These are phyloP conservation scores for Maniola jurtina DNA, from an alignment of 1,140 invertebrate species.

Conservation along the genomic window DNA sequence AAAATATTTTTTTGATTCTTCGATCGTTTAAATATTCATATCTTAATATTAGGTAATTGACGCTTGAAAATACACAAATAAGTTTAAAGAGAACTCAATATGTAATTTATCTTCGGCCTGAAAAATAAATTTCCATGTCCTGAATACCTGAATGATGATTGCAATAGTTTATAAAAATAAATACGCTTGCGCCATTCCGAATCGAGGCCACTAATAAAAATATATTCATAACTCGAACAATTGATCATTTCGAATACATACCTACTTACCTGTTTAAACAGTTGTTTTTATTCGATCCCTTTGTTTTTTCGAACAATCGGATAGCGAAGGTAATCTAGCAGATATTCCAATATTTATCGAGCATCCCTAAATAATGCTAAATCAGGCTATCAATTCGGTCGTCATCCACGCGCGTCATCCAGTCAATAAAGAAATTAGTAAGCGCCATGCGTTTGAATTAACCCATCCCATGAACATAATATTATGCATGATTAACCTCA, in stretches of 20 bases:
- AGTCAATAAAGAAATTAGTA: not conserved
- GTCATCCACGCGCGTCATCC: not conserved
- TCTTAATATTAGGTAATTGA: too few relatives aligned
- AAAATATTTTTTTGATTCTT: too few relatives aligned
- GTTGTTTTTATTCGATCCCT: not conserved
- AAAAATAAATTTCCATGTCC: conserved; percentile 12
- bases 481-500: not conserved
- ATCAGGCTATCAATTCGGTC: not conserved
- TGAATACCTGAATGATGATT: conserved; percentile 15
- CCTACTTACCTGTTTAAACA: not conserved
- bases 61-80: too few relatives aligned
- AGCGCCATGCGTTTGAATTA: conserved; percentile 6
- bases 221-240: conserved; percentile 4
- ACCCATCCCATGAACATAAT: not conserved
- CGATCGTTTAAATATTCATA: too few relatives aligned
- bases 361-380: not conserved
- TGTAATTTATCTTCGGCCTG: conserved; percentile 4
- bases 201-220: conserved; percentile 1
- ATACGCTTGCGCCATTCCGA: conserved; percentile 6
- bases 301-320: too few relatives aligned
- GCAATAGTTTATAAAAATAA: conserved; percentile 14
- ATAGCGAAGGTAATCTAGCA: too few relatives aligned
- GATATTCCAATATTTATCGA: too few relatives aligned
- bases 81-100: not conserved
- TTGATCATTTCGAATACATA: not conserved